Conservation (phyloP, 2,888 invertebrate genomes). For the Laspeyria flexula region DNA sequence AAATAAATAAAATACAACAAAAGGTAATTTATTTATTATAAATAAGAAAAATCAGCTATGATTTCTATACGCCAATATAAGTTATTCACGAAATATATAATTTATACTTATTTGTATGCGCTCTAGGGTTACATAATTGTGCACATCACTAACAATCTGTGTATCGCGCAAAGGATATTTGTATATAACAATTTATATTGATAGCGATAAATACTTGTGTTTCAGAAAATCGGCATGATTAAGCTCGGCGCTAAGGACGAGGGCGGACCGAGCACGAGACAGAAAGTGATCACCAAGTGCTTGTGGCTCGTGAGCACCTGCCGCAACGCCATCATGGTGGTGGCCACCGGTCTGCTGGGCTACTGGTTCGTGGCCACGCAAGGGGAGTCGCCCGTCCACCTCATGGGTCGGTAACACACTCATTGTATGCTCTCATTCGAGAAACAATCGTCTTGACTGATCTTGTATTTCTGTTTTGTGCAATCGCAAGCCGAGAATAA, state of each 20-base stretch:
- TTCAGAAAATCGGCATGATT: constrained; percentile 88
- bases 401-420: constrained; percentile 86
- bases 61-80: too few species aligned
- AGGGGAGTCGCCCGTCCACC: constrained; percentile 86
- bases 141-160: too few species aligned
- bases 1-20: too few species aligned
- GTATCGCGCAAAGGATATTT: too few species aligned
- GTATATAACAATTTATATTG: neutral
- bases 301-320: constrained; percentile 93
- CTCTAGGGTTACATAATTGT: too few species aligned
- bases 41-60: too few species aligned
- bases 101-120: too few species aligned
- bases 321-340: constrained; percentile 94
- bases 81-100: too few species aligned
- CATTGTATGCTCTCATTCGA: neutral
- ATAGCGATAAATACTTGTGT: constrained; percentile 19
- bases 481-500: constrained; percentile 67
- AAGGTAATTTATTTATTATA: too few species aligned
- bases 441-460: constrained; percentile 9
- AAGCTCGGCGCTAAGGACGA: constrained; percentile 86
- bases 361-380: constrained; percentile 85
- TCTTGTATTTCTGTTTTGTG: constrained; percentile 58
- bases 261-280: constrained; percentile 82
- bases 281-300: constrained; percentile 87
- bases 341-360: constrained; percentile 90